Conservation (phyloP, 2,113 vertebrate genomes). For the Illadopsis cleaveri region DNA sequence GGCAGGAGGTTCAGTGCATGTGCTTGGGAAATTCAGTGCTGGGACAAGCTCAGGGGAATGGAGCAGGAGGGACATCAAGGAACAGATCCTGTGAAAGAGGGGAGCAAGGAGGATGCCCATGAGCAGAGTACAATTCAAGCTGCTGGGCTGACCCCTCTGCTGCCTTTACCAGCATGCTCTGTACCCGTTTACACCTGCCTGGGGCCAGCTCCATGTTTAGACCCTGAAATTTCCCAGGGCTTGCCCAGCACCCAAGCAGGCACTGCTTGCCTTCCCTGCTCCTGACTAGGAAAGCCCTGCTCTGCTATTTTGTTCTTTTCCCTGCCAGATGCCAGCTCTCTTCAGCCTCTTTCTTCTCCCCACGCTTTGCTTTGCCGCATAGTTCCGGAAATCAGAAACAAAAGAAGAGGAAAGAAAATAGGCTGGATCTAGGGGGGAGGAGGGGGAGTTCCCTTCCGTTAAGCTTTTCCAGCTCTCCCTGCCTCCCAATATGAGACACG, state of each 20-base stretch:
- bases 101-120: neutral
- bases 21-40: neutral
- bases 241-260: neutral
- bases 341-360: slow-evolving; percentile 54
- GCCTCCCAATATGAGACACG: slow-evolving; percentile 1
- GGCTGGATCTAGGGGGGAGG: neutral
- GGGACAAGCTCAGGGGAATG: neutral
- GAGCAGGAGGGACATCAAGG: neutral
- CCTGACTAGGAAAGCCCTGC: neutral
- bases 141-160: neutral
- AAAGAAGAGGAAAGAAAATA: slow-evolving; percentile 59
- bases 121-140: no score
- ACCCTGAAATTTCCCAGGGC: neutral
- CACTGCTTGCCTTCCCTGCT: rapidly evolving
- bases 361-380: slow-evolving; percentile 48
- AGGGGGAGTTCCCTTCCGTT: slow-evolving; percentile 19
- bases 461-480: neutral
- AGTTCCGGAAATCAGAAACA: slow-evolving; percentile 53
- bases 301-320: slow-evolving; percentile 58
- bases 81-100: rapidly evolving
- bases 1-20: rapidly evolving
- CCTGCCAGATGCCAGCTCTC: slow-evolving; percentile 65
- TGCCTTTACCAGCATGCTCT: neutral
- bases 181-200: neutral
- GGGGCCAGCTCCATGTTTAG: neutral